These are phyloP conservation scores for Ceryle rudis DNA, from an alignment of 2,797 vertebrate species.

Conservation along the genomic window DNA sequence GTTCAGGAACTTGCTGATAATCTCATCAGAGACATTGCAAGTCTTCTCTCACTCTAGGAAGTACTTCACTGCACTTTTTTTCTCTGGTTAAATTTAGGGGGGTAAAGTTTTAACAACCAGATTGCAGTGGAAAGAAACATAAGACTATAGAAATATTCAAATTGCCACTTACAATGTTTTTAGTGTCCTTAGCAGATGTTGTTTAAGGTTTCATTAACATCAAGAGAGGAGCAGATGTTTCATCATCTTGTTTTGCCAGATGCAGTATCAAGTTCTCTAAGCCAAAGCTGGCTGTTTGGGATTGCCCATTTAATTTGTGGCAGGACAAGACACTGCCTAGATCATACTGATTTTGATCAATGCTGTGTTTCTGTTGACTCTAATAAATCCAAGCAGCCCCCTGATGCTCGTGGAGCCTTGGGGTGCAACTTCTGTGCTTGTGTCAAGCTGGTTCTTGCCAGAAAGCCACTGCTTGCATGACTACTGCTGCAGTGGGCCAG, in stretches of 20 bases:
- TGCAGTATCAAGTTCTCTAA: neutral
- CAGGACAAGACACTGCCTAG: neutral
- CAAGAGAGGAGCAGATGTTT: neutral
- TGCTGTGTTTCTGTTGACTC: neutral
- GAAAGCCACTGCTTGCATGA: neutral
- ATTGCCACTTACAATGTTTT: neutral
- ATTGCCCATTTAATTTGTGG: neutral
- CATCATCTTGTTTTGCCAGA: neutral
- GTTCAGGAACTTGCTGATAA: neutral
- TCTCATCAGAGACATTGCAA: neutral
- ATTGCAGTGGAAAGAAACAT: neutral
- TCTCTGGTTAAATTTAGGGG: neutral
- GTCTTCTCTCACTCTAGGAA: neutral
- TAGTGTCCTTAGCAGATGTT: neutral
- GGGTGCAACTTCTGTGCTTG: neutral
- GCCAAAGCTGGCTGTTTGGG: neutral
- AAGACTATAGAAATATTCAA: neutral
- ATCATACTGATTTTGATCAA: neutral
- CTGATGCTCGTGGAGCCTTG: neutral
- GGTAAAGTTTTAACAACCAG: neutral
- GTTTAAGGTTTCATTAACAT: neutral
- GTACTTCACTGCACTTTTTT: neutral
- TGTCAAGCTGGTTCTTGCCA: neutral
- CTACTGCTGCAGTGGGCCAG: neutral
- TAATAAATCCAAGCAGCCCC: neutral